These are phyloP conservation scores for Drosophila littoralis DNA, from an alignment of 1,140 invertebrate genomes.

Conservation along the genomic window DNA sequence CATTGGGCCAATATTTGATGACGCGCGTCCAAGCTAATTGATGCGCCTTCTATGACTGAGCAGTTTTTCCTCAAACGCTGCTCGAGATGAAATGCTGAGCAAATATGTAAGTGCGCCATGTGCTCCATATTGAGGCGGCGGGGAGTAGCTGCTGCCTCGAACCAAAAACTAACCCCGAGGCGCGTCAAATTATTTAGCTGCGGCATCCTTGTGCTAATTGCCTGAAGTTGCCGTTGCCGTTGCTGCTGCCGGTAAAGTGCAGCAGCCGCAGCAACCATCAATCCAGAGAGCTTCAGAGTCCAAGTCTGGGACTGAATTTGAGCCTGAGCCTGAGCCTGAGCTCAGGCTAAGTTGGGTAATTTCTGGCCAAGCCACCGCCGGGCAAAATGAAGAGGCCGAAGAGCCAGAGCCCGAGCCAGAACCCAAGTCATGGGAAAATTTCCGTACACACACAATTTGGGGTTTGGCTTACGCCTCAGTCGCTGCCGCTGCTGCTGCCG, in stretches of 20 bases:
- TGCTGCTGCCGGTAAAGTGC: slow-evolving; percentile 66
- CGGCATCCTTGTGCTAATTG: slow-evolving; percentile 82
- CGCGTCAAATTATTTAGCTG: slow-evolving; percentile 78
- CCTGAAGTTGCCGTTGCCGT: slow-evolving; percentile 40
- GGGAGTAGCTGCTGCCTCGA: neutral
- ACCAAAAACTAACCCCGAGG: slow-evolving; percentile 48
- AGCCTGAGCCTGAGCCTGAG: slow-evolving; percentile 26
- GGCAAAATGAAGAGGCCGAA: slow-evolving; percentile 71
- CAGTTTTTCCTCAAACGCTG: slow-evolving; percentile 21
- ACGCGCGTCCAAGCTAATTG: slow-evolving; percentile 67
- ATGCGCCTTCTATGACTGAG: slow-evolving; percentile 19
- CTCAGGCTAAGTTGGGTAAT: slow-evolving; percentile 69
- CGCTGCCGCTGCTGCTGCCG: slow-evolving; percentile 13
- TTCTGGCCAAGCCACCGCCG: slow-evolving; percentile 80
- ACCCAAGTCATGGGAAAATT: slow-evolving; percentile 80
- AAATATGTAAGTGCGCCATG: slow-evolving; percentile 73
- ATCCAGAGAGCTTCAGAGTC: slow-evolving; percentile 52
- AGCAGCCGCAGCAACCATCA: slow-evolving; percentile 70
- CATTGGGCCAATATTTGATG: slow-evolving; percentile 64
- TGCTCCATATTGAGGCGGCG: slow-evolving; percentile 2
- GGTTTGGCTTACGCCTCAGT: slow-evolving; percentile 76
- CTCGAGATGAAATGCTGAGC: slow-evolving; percentile 35
- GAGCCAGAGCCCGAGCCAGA: slow-evolving; percentile 35
- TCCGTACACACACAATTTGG: slow-evolving; percentile 83
- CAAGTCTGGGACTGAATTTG: slow-evolving; percentile 31